Percentiles rank a stretch among this genome's conserved stretches.
Evolutionary conservation across 2,888 invertebrate species (phyloP).

Genomic region (Caenorhabditis macrosperma): DNA sequence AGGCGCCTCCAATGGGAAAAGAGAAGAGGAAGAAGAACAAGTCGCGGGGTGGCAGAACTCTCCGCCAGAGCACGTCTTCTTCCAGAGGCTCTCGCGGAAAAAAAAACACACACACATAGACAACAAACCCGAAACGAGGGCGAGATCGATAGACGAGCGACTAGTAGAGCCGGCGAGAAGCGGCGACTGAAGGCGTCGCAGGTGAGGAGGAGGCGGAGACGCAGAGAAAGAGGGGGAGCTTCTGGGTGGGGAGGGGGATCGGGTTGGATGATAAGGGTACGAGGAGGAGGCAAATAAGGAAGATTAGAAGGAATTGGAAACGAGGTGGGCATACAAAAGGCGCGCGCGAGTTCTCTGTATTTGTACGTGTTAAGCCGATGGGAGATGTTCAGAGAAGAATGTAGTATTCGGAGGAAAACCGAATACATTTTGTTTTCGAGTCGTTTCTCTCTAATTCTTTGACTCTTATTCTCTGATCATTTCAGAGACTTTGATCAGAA

Average conservation of each 20-base stretch:
- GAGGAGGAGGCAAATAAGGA: background rate
- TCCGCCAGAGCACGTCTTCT: background rate
- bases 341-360: too few species aligned
- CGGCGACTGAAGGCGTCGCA: conserved; percentile 12
- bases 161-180: background rate
- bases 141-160: conserved; percentile 11
- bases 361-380: too few species aligned
- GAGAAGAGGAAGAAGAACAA: conserved; percentile 16
- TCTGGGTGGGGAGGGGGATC: background rate
- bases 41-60: conserved; percentile 2
- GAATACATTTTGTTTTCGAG: too few species aligned
- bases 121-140: background rate
- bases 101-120: conserved; percentile 12
- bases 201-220: background rate
- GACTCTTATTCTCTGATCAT: too few species aligned
- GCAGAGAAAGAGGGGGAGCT: background rate
- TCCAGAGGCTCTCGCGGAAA: background rate
- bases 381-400: too few species aligned
- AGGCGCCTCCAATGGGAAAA: background rate
- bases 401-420: too few species aligned
- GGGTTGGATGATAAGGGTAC: background rate
- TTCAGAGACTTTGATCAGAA: too few species aligned
- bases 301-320: background rate
- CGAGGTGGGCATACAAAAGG: background rate
- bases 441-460: too few species aligned